Conservation (phyloP, 2,888 invertebrate genomes). For the Lutraria lutraria region DNA sequence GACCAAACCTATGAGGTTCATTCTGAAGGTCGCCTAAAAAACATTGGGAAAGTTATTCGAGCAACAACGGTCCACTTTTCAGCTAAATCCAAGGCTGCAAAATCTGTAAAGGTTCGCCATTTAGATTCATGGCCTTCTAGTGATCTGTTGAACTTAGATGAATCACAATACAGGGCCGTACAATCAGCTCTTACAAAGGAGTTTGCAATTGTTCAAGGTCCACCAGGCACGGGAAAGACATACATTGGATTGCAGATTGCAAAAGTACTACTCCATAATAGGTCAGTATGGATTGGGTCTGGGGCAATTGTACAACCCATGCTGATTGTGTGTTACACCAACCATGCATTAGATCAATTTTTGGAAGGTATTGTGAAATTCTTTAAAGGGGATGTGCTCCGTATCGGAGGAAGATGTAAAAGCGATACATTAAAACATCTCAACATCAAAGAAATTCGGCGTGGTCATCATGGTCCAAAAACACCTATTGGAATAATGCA, state of each 20-base stretch:
- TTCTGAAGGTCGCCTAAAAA: conserved; percentile 3
- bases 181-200: conserved; percentile 82
- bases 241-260: conserved; percentile 92
- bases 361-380: conserved; percentile 81
- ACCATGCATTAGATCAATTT: conserved; percentile 86
- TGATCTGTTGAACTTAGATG: conserved; percentile 78
- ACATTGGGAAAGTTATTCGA: not conserved
- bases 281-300: conserved; percentile 80
- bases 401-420: conserved; percentile 82
- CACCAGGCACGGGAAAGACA: conserved; percentile 96
- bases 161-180: conserved; percentile 81
- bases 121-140: conserved; percentile 78
- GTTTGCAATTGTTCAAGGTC: conserved; percentile 88
- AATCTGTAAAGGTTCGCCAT: conserved; percentile 19
- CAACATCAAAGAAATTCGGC: conserved; percentile 29
- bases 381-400: conserved; percentile 72
- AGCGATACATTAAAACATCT: conserved; percentile 68
- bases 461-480: not conserved
- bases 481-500: conserved; percentile 16
- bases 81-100: not conserved
- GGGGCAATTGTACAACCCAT: conserved; percentile 72
- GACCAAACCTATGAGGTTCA: conserved; percentile 17
- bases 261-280: conserved; percentile 86
- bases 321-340: conserved; percentile 85
- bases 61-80: not conserved